These are phyloP conservation scores for Lysandra bellargus DNA, from an alignment of 2,888 invertebrate species.

Conservation along the genomic window DNA sequence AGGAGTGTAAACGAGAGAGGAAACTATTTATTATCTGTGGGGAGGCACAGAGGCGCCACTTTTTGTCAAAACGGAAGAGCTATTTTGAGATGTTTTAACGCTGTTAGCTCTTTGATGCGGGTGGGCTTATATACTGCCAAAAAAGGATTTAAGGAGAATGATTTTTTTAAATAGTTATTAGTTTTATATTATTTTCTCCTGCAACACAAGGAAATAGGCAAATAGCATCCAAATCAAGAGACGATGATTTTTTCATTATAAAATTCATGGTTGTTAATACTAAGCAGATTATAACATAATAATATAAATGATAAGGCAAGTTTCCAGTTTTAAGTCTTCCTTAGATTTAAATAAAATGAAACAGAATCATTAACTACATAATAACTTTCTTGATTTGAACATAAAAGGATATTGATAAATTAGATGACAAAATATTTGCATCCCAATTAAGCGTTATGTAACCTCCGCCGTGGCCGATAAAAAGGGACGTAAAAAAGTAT, in stretches of 20 bases:
- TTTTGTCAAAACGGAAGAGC: conserved; percentile 62
- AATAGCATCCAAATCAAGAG: no score
- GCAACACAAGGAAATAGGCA: no score
- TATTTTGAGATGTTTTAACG: conserved; percentile 62
- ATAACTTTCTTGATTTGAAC: background rate
- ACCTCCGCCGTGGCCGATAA: conserved; percentile 35
- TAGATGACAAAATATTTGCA: conserved; percentile 15
- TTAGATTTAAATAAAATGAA: no score
- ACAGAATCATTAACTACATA: no score
- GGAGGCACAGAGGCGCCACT: conserved; percentile 38
- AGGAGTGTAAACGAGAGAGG: conserved; percentile 36
- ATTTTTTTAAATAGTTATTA: background rate
- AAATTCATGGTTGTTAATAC: no score
- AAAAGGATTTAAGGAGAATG: background rate
- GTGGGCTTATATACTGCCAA: conserved; percentile 50
- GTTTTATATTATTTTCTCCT: no score
- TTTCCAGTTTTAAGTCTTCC: no score
- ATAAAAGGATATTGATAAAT: background rate
- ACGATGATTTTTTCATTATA: no score
- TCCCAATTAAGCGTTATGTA: conserved; percentile 29
- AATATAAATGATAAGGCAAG: no score
- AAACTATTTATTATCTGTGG: conserved; percentile 42
- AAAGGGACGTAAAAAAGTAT: conserved; percentile 48
- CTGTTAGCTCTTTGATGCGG: conserved; percentile 58
- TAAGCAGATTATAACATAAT: no score